Conservation (phyloP, 2,888 invertebrate genomes). For the Epistrophe eligans region DNA sequence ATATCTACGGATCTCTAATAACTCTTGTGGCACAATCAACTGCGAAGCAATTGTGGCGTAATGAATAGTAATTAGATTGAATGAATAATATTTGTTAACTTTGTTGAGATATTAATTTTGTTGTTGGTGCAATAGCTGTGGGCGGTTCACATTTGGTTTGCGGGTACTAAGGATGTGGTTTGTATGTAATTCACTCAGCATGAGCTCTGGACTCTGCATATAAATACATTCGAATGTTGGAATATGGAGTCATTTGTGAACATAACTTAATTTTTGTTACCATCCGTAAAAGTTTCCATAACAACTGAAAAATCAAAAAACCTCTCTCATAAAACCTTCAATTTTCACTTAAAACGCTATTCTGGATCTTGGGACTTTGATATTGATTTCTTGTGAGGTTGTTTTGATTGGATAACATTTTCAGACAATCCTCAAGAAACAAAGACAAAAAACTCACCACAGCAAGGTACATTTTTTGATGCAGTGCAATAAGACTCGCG, state of each 20-base stretch:
- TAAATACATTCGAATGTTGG: neutral
- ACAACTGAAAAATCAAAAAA: too few species aligned
- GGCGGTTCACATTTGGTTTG: constrained; percentile 16
- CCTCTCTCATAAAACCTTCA: too few species aligned
- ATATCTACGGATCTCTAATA: neutral
- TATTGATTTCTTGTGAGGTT: too few species aligned
- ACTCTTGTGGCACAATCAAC: constrained; percentile 54
- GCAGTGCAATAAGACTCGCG: too few species aligned
- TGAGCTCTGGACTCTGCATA: neutral
- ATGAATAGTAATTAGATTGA: constrained; percentile 75
- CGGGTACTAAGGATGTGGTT: neutral
- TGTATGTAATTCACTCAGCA: constrained; percentile 48
- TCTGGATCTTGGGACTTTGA: too few species aligned
- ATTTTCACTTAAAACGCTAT: too few species aligned
- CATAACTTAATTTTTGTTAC: too few species aligned
- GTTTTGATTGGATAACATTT: too few species aligned
- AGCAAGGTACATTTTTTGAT: too few species aligned
- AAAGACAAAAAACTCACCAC: too few species aligned
- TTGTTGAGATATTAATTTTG: constrained; percentile 55
- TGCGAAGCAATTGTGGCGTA: constrained; percentile 60
- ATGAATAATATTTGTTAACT: constrained; percentile 68
- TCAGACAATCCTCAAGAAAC: too few species aligned
- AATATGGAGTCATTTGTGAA: neutral
- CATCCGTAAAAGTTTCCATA: too few species aligned
- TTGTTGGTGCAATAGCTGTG: constrained; percentile 36